Evolutionary conservation across 2,888 invertebrate genomes (phyloP).

Genomic region (Temnothorax rugatulus): DNA sequence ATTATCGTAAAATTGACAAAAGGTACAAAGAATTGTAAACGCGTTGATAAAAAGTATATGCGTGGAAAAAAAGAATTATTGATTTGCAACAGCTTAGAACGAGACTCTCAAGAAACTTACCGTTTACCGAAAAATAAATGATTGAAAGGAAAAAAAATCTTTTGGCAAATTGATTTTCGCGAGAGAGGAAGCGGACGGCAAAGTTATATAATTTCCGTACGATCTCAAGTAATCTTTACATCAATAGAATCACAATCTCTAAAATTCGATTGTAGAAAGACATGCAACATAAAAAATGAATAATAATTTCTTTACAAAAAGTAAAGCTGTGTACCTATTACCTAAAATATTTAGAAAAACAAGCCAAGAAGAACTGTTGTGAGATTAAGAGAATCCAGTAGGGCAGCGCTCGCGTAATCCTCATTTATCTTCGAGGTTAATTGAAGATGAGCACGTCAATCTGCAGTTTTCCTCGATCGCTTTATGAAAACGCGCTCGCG

Average conservation of each 20-base stretch:
- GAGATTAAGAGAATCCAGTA: not conserved
- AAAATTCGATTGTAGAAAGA: not conserved
- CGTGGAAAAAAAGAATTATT: not conserved
- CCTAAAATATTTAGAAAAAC: not conserved
- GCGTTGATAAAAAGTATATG: not conserved
- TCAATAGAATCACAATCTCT: not conserved
- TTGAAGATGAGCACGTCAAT: conserved; percentile 41
- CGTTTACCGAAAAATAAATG: not conserved
- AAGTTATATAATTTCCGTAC: too few species aligned
- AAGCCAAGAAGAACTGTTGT: not conserved
- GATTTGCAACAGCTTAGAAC: too few species aligned
- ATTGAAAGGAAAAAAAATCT: not conserved
- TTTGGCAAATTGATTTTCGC: not conserved
- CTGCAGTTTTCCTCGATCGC: conserved; percentile 49
- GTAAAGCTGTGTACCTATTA: not conserved
- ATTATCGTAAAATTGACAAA: not conserved
- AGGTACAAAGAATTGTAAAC: not conserved
- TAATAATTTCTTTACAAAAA: not conserved
- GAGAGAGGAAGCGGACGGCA: not conserved
- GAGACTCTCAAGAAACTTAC: not conserved
- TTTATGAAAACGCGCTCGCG: conserved; percentile 59
- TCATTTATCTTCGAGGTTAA: conserved; percentile 13
- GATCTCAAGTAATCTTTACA: too few species aligned
- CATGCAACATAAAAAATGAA: not conserved
- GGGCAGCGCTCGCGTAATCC: not conserved